Base-by-base conservation (phyloP, 2,113 vertebrate species). In the Madoqua kirkii region DNA sequence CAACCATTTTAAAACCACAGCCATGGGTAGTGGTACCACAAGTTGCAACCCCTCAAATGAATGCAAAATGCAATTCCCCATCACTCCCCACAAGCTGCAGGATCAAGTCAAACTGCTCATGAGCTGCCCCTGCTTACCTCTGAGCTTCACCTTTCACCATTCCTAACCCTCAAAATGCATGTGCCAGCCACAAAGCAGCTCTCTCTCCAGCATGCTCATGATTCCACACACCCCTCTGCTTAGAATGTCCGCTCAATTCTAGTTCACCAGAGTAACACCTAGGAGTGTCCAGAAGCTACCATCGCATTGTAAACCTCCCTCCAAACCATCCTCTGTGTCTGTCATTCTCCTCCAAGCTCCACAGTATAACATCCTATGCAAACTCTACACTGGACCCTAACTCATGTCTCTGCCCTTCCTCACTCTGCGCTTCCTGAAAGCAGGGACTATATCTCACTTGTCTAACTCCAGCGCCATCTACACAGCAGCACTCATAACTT, bases 1-100 rank as follows among this genome's bases (percentile, higher is more conserved):
- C 85, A 79, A 14, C 23, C 3, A 14, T 89, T 93, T 93, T 83
- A 74, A 60, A 93, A 89, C 36, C 33, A 60, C 59, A 25, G 57
- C 48, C 55, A 84, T 27, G 19, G 31, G 50, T n/a, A 74, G 82
- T 57, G 45, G 71, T 33, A 55, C 43, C 10, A 45, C 27, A 82
- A 86, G 16, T n/a, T 19, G 84, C 16, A 87, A 88, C 1, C 57
- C 83, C 31, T 78, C 19, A 85, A 92, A 76, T n/a, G 81, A 74
- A 87, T 48, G 36, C 17, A 78, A 84, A 95, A n/a, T 7, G 57
- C 33, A 60, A 54, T 14, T 84, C 83, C 23, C 86, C 31, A 16
- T 78, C 25, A 33, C 33, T 93, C 55, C 43, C 40, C 9, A 36
- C 4, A 55, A 43, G 55, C 82, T 86, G 82, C 33, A 89, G 25